Evolutionary conservation across 1,140 invertebrate species (phyloP).

Genomic region (Pseudomyrmex dendroicus): DNA sequence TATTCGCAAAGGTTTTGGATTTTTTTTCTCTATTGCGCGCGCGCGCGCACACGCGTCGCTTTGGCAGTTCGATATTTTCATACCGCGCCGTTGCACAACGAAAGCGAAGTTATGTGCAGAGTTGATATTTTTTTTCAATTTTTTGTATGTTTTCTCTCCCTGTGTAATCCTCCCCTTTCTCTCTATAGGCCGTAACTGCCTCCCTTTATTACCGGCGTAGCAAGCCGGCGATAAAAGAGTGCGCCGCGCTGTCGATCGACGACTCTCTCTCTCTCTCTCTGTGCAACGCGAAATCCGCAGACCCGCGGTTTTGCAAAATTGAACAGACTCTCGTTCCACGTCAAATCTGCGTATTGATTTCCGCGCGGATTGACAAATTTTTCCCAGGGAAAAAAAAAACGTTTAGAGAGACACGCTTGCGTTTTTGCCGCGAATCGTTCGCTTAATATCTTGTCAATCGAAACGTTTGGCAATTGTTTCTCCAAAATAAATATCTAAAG

Average conservation of each 20-base stretch:
- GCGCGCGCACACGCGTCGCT: too few relatives aligned
- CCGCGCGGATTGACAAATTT: neutral
- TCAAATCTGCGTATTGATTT: neutral
- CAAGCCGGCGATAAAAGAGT: constrained; percentile 26
- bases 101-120: neutral
- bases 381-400: neutral
- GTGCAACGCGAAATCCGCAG: too few relatives aligned
- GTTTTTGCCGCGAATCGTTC: too few relatives aligned
- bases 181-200: constrained; percentile 35
- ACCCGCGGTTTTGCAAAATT: neutral
- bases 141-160: neutral
- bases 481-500: too few relatives aligned
- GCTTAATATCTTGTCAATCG: too few relatives aligned
- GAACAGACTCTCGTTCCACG: neutral
- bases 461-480: too few relatives aligned
- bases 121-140: constrained; percentile 2
- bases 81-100: neutral
- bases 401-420: too few relatives aligned
- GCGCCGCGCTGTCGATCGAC: neutral
- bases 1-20: too few relatives aligned
- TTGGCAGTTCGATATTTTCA: neutral
- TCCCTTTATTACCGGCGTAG: constrained; percentile 34
- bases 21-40: too few relatives aligned
- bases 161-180: neutral
- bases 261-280: too few relatives aligned